phyloP scores from a whole-genome alignment of 2,888 invertebrate species.

The Tortricodes alternella region DNA sequence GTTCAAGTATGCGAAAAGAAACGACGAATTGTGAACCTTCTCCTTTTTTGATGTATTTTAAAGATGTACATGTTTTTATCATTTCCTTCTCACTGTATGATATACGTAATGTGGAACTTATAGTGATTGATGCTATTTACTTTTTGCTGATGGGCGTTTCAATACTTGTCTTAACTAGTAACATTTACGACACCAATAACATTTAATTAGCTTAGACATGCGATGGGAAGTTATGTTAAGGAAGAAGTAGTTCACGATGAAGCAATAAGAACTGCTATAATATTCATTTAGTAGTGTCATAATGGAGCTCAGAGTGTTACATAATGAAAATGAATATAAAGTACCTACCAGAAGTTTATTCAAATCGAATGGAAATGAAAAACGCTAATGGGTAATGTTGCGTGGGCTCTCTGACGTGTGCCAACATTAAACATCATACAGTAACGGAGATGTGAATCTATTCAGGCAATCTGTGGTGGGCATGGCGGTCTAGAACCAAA shows the following conservation, averaged over 20 bases:
- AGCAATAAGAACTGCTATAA: not conserved
- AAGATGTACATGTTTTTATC: no score
- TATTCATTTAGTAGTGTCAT: not conserved
- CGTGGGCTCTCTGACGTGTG: conserved; percentile 9
- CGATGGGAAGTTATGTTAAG: not conserved
- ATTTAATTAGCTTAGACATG: no score
- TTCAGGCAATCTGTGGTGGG: conserved; percentile 25
- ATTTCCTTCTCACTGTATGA: no score
- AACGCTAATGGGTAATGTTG: conserved; percentile 3
- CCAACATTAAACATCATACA: conserved; percentile 5
- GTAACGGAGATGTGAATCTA: conserved; percentile 9
- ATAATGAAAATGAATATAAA: conserved; percentile 2
- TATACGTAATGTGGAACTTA: no score
- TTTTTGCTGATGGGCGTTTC: no score
- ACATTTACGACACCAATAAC: no score
- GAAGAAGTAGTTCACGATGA: not conserved
- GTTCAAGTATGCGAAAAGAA: no score
- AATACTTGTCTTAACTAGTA: no score
- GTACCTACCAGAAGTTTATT: not conserved
- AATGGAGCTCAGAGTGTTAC: not conserved
- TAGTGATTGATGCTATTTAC: no score
- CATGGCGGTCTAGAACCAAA: conserved; percentile 18
- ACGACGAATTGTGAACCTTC: no score
- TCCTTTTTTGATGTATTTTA: no score
- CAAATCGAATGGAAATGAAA: not conserved